Percentiles rank a stretch among this genome's conserved stretches.
Evolutionary conservation across 2,113 vertebrate species (phyloP).

Genomic region (Heliornis fulica): DNA sequence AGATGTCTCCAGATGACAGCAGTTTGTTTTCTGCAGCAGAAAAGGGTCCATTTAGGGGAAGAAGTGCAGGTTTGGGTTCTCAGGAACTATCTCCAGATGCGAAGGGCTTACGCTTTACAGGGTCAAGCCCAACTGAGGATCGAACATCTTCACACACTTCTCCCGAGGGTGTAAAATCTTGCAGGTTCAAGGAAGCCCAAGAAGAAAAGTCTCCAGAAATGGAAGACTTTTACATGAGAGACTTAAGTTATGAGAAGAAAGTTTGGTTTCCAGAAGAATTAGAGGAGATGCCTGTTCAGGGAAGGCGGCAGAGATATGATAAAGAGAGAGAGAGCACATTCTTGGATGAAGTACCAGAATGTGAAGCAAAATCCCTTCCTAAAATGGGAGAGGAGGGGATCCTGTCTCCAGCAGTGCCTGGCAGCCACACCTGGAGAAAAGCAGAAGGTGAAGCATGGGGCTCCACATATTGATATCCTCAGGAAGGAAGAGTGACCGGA

Average conservation of each 20-base stretch:
- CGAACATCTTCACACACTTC: background rate
- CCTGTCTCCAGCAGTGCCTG: background rate
- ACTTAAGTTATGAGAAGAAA: conserved; percentile 78
- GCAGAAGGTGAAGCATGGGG: background rate
- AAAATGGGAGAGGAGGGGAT: conserved; percentile 26
- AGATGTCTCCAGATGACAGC: conserved; percentile 42
- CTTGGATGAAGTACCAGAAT: conserved; percentile 83
- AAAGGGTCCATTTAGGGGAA: conserved; percentile 1
- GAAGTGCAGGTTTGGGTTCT: background rate
- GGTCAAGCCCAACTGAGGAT: background rate
- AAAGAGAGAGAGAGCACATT: conserved; percentile 91
- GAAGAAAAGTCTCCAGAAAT: conserved; percentile 64
- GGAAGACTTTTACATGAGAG: conserved; percentile 69
- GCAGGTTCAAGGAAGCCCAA: background rate
- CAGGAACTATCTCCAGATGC: conserved; percentile 20
- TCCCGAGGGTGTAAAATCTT: background rate
- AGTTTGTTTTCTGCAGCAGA: conserved; percentile 49
- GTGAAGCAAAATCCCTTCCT: conserved; percentile 60
- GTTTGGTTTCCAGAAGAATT: conserved; percentile 79
- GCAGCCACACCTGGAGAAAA: background rate
- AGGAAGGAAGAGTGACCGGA: conserved; percentile 2
- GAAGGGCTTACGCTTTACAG: conserved; percentile 21
- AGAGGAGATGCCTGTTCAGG: conserved; percentile 64
- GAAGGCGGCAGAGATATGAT: conserved; percentile 75
- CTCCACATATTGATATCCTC: background rate